Evolutionary conservation across 1,140 invertebrate species (phyloP).

Genomic region (Phymastichus coffea): DNA sequence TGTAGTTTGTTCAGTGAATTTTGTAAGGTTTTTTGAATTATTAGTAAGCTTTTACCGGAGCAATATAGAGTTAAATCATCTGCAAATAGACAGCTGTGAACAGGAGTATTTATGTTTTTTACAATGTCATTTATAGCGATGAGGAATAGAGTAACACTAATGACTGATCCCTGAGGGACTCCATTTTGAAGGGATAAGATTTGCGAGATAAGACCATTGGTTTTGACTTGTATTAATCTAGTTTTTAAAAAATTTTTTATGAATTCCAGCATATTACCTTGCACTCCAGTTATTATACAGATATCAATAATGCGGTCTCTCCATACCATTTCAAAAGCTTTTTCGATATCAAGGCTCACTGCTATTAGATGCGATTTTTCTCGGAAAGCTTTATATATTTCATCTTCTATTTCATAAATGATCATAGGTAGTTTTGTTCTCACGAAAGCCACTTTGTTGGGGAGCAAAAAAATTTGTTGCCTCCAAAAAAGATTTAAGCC

Average conservation of each 20-base stretch:
- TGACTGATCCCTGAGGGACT: constrained; percentile 31
- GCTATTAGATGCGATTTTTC: constrained; percentile 31
- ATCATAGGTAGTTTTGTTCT: constrained; percentile 32
- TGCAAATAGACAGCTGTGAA: constrained; percentile 18
- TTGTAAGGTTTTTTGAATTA: constrained; percentile 10
- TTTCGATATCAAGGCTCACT: too few relatives aligned
- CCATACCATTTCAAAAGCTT: too few relatives aligned
- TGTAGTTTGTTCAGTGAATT: neutral
- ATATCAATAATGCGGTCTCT: constrained; percentile 16
- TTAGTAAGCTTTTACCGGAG: constrained; percentile 4
- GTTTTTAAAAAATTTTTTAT: constrained; percentile 24
- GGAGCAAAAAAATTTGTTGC: constrained; percentile 29
- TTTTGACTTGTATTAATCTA: constrained; percentile 23
- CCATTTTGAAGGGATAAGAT: constrained; percentile 24
- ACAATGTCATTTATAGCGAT: constrained; percentile 28
- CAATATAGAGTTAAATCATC: constrained; percentile 23
- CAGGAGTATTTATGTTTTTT: constrained; percentile 3
- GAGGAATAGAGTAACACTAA: constrained; percentile 35
- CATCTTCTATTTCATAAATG: constrained; percentile 28
- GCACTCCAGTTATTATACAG: constrained; percentile 7
- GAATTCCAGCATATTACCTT: constrained; percentile 20
- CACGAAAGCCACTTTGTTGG: constrained; percentile 33
- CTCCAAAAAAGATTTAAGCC: constrained; percentile 27
- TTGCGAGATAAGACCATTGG: constrained; percentile 8
- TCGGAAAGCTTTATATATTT: constrained; percentile 33